Evolutionary conservation across 2,888 invertebrate genomes (phyloP), one percentile per base, ranked within the genome.

Genomic region (Oxyscelio sp.): DNA sequence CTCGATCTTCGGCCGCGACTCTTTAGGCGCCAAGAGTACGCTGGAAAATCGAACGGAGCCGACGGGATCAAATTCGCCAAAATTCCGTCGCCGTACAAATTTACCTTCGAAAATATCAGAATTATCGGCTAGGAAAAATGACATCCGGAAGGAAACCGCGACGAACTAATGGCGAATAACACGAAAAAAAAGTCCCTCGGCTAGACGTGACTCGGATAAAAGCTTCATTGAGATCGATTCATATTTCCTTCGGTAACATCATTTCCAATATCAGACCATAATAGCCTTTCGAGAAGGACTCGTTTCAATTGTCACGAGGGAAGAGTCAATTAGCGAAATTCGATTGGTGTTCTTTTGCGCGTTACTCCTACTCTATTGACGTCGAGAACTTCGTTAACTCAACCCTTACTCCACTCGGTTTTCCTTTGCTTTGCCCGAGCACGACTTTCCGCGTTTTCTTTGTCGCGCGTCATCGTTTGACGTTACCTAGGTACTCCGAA

Each of bases 271-370:
- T 58, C 24, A 21, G 66, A 66, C 66, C 22, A 77, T 58, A 66
- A 50, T 50, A 38, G 66, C 21, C 50, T 50, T 65, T 77, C 59
- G 48, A 48, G 59, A 45, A 50, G 82, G 61, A 50, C 66, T 81
- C 70, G 68, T 52, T 66, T 66, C 84, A 85, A 88, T 87, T 85
- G 83, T 80, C 80, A 83, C 71, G 85, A 65, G 77, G 82, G 78
- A 85, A 81, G 73, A 66, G 71, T 85, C 86, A 88, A 88, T 88
- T 88, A 88, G 81, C 66, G 61, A 73, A 86, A 89, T 82, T 68
- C 73, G 71, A 70, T 85, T 77, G 61, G 54, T 63, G 68, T 85
- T 83, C 59, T 68, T 73, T 63, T 65, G 70, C 56, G 65, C 59
- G 75, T 86, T 85, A 83, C 83, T 86, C 75, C 73, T 78, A 58